These are phyloP conservation scores for Conistra vaccinii DNA, from an alignment of 2,888 invertebrate genomes.

Conservation along the genomic window DNA sequence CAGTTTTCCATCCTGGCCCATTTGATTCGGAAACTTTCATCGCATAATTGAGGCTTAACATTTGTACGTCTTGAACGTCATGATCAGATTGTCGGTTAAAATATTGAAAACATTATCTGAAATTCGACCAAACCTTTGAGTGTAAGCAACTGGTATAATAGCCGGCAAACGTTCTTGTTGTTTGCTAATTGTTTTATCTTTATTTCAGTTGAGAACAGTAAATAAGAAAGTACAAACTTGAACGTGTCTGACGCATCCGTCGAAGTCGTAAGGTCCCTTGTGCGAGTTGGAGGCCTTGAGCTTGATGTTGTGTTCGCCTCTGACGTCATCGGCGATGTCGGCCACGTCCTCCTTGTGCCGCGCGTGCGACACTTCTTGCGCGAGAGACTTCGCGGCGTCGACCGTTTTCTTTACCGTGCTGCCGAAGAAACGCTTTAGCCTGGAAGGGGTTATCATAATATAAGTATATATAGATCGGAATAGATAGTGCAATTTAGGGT, in stretches of 20 bases:
- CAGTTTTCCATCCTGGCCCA: too few relatives aligned
- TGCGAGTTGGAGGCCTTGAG: slow-evolving; percentile 98
- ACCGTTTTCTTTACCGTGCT: slow-evolving; percentile 97
- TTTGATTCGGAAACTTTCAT: too few relatives aligned
- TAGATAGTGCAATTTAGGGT: neutral
- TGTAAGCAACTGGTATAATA: neutral
- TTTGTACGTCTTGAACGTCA: too few relatives aligned
- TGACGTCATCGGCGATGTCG: slow-evolving; percentile 95
- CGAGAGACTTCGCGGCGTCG: slow-evolving; percentile 97
- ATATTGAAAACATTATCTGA: too few relatives aligned
- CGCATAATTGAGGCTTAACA: too few relatives aligned
- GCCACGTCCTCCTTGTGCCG: slow-evolving; percentile 96
- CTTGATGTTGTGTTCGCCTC: slow-evolving; percentile 95
- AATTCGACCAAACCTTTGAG: neutral
- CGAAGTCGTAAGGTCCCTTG: slow-evolving; percentile 99
- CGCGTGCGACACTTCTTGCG: slow-evolving; percentile 97
- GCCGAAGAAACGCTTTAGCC: slow-evolving; percentile 95
- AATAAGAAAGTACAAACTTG: slow-evolving; percentile 89
- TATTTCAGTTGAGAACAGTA: neutral
- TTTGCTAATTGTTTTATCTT: neutral
- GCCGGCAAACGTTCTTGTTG: neutral
- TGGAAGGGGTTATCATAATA: slow-evolving; percentile 68
- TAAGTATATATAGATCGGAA: neutral
- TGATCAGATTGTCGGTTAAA: too few relatives aligned
- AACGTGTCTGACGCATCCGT: slow-evolving; percentile 96